These are phyloP conservation scores for Mesorhabditis belari DNA, from an alignment of 2,888 invertebrate genomes.

Conservation along the genomic window DNA sequence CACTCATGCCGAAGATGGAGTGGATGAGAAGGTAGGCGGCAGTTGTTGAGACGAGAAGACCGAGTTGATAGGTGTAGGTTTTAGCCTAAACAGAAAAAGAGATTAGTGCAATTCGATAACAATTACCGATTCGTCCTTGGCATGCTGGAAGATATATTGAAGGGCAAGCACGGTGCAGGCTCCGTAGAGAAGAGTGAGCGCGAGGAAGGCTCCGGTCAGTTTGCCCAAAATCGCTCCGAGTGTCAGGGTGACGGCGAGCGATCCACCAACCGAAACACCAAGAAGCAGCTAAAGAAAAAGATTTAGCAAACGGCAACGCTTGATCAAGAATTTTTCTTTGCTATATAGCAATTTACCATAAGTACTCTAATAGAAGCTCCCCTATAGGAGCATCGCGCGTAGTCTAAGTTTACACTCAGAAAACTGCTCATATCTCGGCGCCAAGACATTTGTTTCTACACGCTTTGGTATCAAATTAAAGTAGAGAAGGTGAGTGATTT, in stretches of 20 bases:
- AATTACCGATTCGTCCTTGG: background rate
- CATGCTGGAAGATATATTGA: conserved; percentile 28
- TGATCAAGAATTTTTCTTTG: no score
- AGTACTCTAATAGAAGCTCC: no score
- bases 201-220: conserved; percentile 24
- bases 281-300: conserved; percentile 7
- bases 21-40: background rate
- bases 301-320: background rate
- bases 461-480: no score
- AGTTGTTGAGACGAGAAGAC: background rate
- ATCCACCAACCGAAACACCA: conserved; percentile 26
- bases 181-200: conserved; percentile 30
- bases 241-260: conserved; percentile 17
- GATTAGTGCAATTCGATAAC: background rate
- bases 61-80: background rate
- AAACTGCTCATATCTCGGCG: no score
- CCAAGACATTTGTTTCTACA: no score
- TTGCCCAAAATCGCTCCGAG: conserved; percentile 22
- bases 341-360: no score
- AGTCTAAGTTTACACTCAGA: no score
- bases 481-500: no score
- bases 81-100: background rate
- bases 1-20: background rate
- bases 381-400: no score
- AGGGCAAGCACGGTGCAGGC: conserved; percentile 22